Conservation (phyloP, 2,797 vertebrate species). For the Cossypha niveicapilla region DNA sequence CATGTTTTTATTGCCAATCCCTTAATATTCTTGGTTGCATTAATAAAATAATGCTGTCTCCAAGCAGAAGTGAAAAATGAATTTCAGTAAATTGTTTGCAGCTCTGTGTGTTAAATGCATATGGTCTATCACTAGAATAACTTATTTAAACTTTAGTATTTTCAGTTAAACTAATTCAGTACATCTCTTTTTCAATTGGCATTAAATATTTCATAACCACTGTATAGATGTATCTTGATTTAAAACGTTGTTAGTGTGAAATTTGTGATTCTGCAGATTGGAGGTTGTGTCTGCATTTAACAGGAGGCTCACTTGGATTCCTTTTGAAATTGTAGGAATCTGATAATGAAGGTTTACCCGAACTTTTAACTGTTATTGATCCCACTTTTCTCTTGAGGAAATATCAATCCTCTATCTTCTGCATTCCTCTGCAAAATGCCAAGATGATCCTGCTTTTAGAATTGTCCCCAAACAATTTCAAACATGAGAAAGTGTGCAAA, state of each 20-base stretch:
- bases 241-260: neutral
- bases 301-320: fast-evolving
- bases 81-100: neutral
- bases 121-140: neutral
- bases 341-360: neutral
- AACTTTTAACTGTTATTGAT: neutral
- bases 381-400: neutral
- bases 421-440: neutral
- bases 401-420: neutral
- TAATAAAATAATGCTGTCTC: neutral
- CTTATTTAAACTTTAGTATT: neutral
- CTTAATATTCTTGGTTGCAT: neutral
- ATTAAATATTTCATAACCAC: neutral
- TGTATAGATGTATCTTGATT: neutral
- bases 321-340: neutral
- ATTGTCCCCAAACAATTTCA: neutral
- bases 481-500: neutral
- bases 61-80: neutral
- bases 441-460: neutral
- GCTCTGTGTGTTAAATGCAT: neutral
- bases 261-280: neutral
- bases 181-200: neutral
- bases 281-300: neutral
- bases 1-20: neutral
- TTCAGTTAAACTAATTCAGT: neutral